These are phyloP conservation scores for Lytechinus pictus DNA, from an alignment of 35 echinoderm and acorn worm species.

Conservation along the genomic window DNA sequence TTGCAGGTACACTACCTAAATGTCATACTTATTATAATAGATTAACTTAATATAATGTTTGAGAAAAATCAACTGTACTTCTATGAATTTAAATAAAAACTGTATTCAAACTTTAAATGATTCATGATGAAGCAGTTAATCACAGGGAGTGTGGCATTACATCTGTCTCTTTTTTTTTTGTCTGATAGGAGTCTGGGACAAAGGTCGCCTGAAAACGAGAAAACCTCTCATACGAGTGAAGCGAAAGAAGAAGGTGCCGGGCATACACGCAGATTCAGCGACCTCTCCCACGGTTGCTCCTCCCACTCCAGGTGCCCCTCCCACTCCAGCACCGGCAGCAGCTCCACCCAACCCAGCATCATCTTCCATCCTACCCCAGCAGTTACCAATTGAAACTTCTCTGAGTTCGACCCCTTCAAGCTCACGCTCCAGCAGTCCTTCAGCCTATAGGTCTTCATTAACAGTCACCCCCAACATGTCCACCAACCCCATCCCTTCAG, in stretches of 20 bases:
- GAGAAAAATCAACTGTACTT: too few relatives aligned
- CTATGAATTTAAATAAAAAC: background rate
- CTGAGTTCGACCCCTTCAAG: background rate
- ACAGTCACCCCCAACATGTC: slow-evolving; percentile 2
- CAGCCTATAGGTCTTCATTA: background rate
- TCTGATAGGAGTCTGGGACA: slow-evolving; percentile 86
- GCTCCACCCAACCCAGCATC: slow-evolving; percentile 30
- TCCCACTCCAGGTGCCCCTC: slow-evolving; percentile 15
- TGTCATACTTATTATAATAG: background rate
- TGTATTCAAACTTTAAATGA: background rate
- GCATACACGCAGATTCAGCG: background rate
- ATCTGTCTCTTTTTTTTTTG: background rate
- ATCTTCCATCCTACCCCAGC: background rate
- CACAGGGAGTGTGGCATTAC: background rate
- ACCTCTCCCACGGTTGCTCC: background rate
- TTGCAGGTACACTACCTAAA: background rate
- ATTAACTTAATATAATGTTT: too few relatives aligned
- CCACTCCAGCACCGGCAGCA: slow-evolving; percentile 39
- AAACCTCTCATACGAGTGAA: slow-evolving; percentile 82
- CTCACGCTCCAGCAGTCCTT: slow-evolving; percentile 17
- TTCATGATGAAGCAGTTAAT: background rate
- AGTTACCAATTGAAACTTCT: background rate
- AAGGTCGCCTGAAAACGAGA: slow-evolving; percentile 72
- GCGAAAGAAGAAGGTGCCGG: slow-evolving; percentile 77
- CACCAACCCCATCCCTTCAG: background rate